Percentiles rank a stretch among this genome's conserved stretches.
These are phyloP conservation scores for Rhamphomyia laevipes DNA, from an alignment of 2,888 invertebrate genomes.

Conservation along the genomic window DNA sequence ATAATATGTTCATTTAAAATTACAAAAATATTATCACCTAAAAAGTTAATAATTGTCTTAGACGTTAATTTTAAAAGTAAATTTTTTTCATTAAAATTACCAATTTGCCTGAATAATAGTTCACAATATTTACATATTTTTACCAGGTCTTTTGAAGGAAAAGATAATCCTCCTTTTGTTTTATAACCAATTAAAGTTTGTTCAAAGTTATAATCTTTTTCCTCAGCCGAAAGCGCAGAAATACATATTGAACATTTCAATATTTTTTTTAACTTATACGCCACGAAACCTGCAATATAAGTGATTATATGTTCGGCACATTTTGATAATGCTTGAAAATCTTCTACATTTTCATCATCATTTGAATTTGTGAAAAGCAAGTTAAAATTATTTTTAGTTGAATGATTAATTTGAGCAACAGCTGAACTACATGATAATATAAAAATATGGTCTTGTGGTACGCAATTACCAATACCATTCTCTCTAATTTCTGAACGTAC, in stretches of 20 bases:
- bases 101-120: neutral
- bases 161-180: neutral
- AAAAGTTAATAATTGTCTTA: too few species aligned
- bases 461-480: constrained; percentile 2
- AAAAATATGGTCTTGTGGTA: neutral
- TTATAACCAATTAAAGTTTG: neutral
- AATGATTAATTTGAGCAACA: neutral
- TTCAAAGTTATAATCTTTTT: neutral
- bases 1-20: too few species aligned
- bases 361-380: neutral
- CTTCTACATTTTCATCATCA: neutral
- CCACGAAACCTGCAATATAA: neutral
- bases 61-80: too few species aligned
- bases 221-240: neutral
- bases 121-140: neutral
- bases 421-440: neutral
- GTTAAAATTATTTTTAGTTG: neutral
- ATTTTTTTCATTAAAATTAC: neutral
- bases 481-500: constrained; percentile 7
- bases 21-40: too few species aligned
- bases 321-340: neutral
- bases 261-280: neutral
- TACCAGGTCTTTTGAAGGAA: neutral
- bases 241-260: neutral
- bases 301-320: neutral